Evolutionary conservation across 2,113 vertebrate genomes (phyloP), one percentile per base, ranked within the genome.

Genomic region (Salvator merianae): DNA sequence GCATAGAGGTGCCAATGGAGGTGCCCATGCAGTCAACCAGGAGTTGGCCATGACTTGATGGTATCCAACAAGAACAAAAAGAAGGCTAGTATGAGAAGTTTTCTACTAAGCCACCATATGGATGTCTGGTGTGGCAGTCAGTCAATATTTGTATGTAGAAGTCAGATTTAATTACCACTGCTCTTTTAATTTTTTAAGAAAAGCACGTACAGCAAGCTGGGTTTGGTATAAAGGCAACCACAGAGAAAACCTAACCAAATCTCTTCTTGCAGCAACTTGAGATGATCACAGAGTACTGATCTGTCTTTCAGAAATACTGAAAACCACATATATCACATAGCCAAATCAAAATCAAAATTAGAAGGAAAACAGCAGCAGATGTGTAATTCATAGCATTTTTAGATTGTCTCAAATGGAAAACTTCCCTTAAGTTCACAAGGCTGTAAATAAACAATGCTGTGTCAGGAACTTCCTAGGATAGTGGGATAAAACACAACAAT

Each of bases 401-500:
- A 68, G 66, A 73, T 36, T 47, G n/a, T 53, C 79, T 81, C 47
- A 43, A 86, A 68, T 7, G 83, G 40, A 90, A 88, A 83, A 77
- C 3, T 87, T 18, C 38, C 85, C 24, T 47, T 0, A 2, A 38
- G 10, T 84, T 70, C 81, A 20, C 36, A 63, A 63, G 53, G 77
- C 87, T 88, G 80, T 66, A 87, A 78, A 71, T 24, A 89, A 89
- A 87, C 14, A 74, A 85, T 63, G 50, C 40, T 55, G 59, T 88
- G 87, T 82, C 0, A 4, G 81, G 82, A 85, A 86, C n/a, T 88
- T 79, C 70, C 87, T 87, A 90, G 92, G 22, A 72, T 55, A 50
- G 2, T 1, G 8, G 73, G 85, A 84, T 38, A 73, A 74, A 84
- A 86, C 90, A 36, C 50, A 36, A 20, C 16, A 59, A n/a, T 3